phyloP scores from a whole-genome alignment of 2,888 invertebrate genomes.

The Nebria salina region DNA sequence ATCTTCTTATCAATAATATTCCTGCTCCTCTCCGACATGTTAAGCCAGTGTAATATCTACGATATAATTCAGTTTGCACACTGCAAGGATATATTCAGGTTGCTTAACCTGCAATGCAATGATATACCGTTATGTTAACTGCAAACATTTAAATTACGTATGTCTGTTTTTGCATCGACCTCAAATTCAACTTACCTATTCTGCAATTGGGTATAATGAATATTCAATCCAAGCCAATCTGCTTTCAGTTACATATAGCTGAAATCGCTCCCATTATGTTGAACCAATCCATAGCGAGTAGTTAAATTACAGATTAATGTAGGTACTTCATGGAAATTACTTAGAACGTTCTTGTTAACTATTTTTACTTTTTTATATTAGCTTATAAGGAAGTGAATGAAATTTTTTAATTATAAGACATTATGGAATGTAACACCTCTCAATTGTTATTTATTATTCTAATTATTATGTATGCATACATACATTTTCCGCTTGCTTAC shows the following conservation, averaged over 20 bases:
- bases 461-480: no score
- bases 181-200: neutral
- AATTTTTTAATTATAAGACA: no score
- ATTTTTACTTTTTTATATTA: no score
- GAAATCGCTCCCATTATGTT: neutral
- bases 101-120: neutral
- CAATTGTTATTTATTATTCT: no score
- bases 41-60: constrained; percentile 42
- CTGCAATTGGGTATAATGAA: neutral
- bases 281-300: neutral
- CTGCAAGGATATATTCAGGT: constrained; percentile 10
- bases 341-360: no score
- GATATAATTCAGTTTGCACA: constrained; percentile 31
- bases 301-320: neutral
- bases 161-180: neutral
- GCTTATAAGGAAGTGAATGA: no score
- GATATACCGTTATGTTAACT: constrained; percentile 12
- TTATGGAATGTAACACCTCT: no score
- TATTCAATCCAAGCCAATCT: neutral
- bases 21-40: constrained; percentile 34
- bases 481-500: no score
- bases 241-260: neutral
- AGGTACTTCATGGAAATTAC: neutral
- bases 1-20: constrained; percentile 46
- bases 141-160: constrained; percentile 21